Evolutionary conservation across 2,888 invertebrate genomes (phyloP), one percentile per base, ranked within the genome.

Genomic region (Anodontia alba): DNA sequence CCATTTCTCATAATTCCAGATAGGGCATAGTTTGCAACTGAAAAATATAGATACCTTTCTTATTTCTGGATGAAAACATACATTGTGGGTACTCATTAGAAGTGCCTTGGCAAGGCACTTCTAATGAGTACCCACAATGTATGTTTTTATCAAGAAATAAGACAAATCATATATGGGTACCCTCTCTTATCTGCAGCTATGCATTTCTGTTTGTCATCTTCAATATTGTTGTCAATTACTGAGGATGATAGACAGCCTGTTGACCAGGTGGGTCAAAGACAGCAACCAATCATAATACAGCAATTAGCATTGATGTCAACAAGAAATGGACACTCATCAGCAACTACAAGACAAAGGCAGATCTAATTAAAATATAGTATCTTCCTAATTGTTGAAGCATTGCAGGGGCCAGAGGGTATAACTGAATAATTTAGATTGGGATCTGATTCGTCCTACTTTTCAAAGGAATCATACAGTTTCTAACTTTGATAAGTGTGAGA

Each of bases 221-320:
- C 78, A 71, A 81, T 78, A 73, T 72, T 76, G 36, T 70, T 67
- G 68, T 73, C 72, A 57, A 79, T 73, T 68, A 73, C 67, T 73
- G 7, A 70, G 54, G 5, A 67, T 84, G 84, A 84, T 84, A 57
- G 79, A 84, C 69, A 67, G 79, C 49, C 26, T n/a, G 0, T 1
- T 74, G 79, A 79, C 84, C 84, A 38, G 69, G 62, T 71, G 51
- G 76, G 74, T 81, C 77, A 76, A 66, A 46, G 46, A 10, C 51
- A 79, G 76, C 81, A 79, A 84, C 84, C 84, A 84, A 79, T 81
- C 81, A 81, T 29, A 66, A 46, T 69, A 33, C 62, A 62, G 33
- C 62, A 62, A 62, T 62, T 62, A 62, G 62, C 31, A 62, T 62
- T 17, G n/a, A 62, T 62, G 62, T 62, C 62, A 62, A 15, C 17